These are phyloP conservation scores for Malaclemys terrapin DNA, from an alignment of 2,113 vertebrate species.

Conservation along the genomic window DNA sequence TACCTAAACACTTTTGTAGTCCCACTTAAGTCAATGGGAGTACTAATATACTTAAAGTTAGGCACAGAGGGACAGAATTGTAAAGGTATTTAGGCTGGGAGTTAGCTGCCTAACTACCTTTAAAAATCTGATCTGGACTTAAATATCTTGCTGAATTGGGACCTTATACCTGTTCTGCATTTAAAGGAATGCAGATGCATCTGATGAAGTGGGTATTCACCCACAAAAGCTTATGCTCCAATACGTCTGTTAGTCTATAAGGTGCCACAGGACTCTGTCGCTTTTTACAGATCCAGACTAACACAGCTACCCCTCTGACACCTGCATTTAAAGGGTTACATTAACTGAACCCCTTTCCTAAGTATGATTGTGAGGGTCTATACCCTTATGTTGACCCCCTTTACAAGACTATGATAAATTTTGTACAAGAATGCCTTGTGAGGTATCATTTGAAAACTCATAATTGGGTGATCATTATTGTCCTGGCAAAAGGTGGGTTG, in stretches of 20 bases:
- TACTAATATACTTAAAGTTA: background rate
- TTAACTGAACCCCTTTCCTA: background rate
- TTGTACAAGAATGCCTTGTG: background rate
- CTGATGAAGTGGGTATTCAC: too few relatives aligned
- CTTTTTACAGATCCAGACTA: too few relatives aligned
- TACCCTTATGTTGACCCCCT: background rate
- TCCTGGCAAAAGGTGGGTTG: background rate
- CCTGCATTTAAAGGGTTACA: background rate
- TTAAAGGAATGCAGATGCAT: background rate
- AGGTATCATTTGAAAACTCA: background rate
- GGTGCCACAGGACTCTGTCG: too few relatives aligned
- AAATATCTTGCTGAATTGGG: accelerated
- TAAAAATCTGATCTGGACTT: background rate
- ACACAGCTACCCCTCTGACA: too few relatives aligned
- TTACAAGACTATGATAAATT: background rate
- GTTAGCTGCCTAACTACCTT: too few relatives aligned
- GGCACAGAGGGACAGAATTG: too few relatives aligned
- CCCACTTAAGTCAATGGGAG: background rate
- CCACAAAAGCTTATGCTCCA: too few relatives aligned
- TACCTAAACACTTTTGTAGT: background rate
- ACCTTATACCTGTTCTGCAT: background rate
- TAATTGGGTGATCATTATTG: background rate
- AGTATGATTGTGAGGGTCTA: background rate
- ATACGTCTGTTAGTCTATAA: too few relatives aligned
- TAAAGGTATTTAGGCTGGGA: too few relatives aligned